Evolutionary conservation across 2,797 vertebrate genomes (phyloP).

Genomic region (Gadopsis bispinosus): DNA sequence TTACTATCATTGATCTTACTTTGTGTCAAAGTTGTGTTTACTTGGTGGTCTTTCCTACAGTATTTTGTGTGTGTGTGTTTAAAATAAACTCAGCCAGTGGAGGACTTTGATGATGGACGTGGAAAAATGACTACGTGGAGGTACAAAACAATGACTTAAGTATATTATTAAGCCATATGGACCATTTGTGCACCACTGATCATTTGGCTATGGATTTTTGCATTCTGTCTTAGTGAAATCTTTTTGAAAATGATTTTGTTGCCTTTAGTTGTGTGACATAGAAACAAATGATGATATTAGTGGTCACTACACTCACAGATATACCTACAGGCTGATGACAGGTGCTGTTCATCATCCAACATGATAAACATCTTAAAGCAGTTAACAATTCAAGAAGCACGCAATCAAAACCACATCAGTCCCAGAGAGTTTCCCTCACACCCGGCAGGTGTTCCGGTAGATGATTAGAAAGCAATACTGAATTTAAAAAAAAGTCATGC

Average conservation of each 20-base stretch:
- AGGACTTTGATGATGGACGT: background rate
- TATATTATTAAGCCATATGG: background rate
- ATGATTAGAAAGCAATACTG: background rate
- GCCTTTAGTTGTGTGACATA: background rate
- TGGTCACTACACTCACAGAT: background rate
- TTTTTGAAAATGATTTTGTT: background rate
- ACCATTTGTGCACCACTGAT: background rate
- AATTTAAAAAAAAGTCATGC: background rate
- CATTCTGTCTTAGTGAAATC: background rate
- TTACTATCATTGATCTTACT: background rate
- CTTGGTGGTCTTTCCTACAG: background rate
- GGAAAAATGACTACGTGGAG: background rate
- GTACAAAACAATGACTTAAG: background rate
- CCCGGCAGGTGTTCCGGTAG: background rate
- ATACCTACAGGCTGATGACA: background rate
- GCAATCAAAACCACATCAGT: background rate
- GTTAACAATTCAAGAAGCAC: background rate
- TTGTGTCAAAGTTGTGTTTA: background rate
- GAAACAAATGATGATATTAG: background rate
- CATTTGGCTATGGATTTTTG: background rate
- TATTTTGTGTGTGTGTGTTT: background rate
- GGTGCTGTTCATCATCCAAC: background rate
- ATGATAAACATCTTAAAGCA: background rate
- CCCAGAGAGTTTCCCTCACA: background rate
- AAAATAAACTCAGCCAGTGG: background rate